Conservation (phyloP, 2,113 vertebrate genomes). For the Phocoena sinus region DNA sequence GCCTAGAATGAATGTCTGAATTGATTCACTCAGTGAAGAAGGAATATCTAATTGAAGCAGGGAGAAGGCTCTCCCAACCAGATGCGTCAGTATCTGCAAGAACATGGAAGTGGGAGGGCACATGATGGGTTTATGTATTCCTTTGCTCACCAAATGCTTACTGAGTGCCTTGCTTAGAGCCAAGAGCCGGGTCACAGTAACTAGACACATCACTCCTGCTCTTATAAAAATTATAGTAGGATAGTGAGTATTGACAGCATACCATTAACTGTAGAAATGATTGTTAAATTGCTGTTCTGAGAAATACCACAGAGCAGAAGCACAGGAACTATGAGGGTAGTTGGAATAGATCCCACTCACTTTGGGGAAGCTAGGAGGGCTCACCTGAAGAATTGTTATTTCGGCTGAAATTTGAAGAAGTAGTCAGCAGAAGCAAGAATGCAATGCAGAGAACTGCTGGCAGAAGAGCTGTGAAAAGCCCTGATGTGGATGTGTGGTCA, state of each 20-base stretch:
- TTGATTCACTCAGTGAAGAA: neutral
- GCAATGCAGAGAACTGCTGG: neutral
- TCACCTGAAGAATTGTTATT: neutral
- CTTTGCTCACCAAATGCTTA: neutral
- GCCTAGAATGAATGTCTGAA: neutral
- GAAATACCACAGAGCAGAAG: neutral
- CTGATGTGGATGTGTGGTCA: neutral
- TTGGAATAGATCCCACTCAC: neutral
- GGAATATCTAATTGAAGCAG: neutral
- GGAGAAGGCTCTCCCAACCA: neutral
- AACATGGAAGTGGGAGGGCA: neutral
- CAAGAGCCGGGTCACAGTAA: neutral
- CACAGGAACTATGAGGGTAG: neutral
- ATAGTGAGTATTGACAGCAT: neutral
- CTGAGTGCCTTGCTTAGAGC: neutral
- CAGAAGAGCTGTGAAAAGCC: neutral
- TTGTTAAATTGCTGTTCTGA: neutral
- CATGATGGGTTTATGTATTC: neutral
- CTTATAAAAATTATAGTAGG: neutral
- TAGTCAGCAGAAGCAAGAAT: neutral
- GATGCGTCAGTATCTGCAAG: neutral
- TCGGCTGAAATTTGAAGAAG: neutral
- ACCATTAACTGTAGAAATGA: neutral
- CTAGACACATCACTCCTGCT: neutral
- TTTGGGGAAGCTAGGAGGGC: neutral